Evolutionary conservation across 1,140 invertebrate genomes (phyloP).

Genomic region (Thaumetopoea pityocampa): DNA sequence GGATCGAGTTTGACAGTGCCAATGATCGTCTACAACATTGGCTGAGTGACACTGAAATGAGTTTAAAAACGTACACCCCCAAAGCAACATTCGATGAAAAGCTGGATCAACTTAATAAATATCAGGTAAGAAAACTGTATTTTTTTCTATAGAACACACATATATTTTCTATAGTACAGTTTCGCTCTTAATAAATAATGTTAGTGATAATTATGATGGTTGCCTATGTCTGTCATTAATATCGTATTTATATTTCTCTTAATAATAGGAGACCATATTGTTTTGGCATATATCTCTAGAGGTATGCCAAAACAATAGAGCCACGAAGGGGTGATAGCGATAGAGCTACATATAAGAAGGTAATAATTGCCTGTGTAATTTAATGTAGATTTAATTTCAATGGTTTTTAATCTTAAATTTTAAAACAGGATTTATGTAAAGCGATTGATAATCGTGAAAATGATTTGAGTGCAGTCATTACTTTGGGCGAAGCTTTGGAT

Average conservation of each 20-base stretch:
- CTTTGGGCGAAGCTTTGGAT: conserved; percentile 86
- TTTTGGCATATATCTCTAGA: too few species aligned
- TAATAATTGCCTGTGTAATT: too few species aligned
- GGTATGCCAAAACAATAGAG: too few species aligned
- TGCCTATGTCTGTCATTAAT: too few species aligned
- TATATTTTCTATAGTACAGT: too few species aligned
- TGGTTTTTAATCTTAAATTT: conserved; percentile 36
- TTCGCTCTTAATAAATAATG: too few species aligned
- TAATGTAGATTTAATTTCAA: conserved; percentile 16
- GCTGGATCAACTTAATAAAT: conserved; percentile 91
- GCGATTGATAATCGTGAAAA: conserved; percentile 82
- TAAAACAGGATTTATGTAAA: conserved; percentile 85
- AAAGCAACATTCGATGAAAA: conserved; percentile 93
- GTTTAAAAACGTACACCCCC: conserved; percentile 90
- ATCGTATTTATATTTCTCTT: too few species aligned
- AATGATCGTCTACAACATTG: conserved; percentile 89
- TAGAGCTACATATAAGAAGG: too few species aligned
- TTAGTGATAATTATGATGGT: too few species aligned
- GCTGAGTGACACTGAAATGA: conserved; percentile 90
- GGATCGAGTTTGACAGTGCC: conserved; percentile 92
- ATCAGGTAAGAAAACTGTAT: conserved; percentile 81
- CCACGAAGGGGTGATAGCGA: too few species aligned
- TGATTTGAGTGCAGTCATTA: conserved; percentile 84
- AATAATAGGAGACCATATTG: too few species aligned
- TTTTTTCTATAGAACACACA: conserved; percentile 13